A percentile compares a stretch with the other conserved stretches of the same genome.
Evolutionary conservation across 2,797 vertebrate species (phyloP).

Genomic region (Salmo trutta): DNA sequence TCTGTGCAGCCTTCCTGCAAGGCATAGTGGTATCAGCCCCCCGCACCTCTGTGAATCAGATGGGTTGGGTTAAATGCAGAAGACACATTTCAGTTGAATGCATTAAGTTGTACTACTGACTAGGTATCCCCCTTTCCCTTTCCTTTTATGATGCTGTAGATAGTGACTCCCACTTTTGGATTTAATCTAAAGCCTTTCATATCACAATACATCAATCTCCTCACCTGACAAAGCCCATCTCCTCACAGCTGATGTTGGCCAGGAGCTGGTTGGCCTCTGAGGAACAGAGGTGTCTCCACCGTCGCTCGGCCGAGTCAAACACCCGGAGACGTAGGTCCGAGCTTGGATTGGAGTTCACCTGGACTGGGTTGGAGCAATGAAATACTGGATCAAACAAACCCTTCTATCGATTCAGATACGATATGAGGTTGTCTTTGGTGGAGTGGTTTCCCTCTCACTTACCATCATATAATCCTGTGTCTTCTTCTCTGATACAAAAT

Average conservation of each 20-base stretch:
- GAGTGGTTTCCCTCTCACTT: conserved; percentile 34
- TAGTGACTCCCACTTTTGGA: too few relatives aligned
- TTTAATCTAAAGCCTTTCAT: too few relatives aligned
- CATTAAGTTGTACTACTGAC: too few relatives aligned
- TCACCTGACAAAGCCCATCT: conserved; percentile 84
- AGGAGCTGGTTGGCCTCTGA: conserved; percentile 80
- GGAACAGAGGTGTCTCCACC: conserved; percentile 87
- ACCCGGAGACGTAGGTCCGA: conserved; percentile 79
- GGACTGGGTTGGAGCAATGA: conserved; percentile 71
- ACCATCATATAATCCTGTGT: conserved; percentile 81
- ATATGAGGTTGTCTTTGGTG: too few relatives aligned
- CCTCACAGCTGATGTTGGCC: conserved; percentile 86
- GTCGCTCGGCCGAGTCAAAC: conserved; percentile 79
- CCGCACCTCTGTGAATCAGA: too few relatives aligned
- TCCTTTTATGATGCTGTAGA: too few relatives aligned
- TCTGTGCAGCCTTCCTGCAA: too few relatives aligned
- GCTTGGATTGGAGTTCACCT: conserved; percentile 74
- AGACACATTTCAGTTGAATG: too few relatives aligned
- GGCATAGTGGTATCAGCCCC: too few relatives aligned
- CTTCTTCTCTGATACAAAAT: conserved; percentile 77
- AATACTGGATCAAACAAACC: neutral
- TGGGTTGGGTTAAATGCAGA: too few relatives aligned
- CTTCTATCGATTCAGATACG: neutral
- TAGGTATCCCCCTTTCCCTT: too few relatives aligned
- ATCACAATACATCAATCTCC: too few relatives aligned